Evolutionary conservation across 92 coral and sea anemone species (phyloP).

Genomic region (Zoanthus sociatus): DNA sequence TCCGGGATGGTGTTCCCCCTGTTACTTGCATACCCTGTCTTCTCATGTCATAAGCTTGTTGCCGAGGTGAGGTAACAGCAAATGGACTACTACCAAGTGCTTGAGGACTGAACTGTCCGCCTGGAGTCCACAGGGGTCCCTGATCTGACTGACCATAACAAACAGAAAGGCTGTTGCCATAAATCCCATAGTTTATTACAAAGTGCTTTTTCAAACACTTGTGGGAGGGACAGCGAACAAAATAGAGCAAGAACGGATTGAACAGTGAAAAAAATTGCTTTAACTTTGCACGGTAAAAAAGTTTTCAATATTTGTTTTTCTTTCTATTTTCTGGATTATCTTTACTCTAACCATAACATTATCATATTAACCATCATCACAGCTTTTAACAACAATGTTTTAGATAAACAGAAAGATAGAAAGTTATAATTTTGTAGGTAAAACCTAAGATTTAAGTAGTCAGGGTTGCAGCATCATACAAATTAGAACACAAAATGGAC

Average conservation of each 20-base stretch:
- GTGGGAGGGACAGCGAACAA: background rate
- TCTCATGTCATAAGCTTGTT: slow-evolving; percentile 95
- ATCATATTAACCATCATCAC: too few relatives aligned
- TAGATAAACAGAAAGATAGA: background rate
- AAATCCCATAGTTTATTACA: background rate
- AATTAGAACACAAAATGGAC: too few relatives aligned
- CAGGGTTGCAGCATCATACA: too few relatives aligned
- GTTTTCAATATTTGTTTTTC: too few relatives aligned
- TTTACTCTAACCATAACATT: too few relatives aligned
- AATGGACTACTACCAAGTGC: slow-evolving; percentile 69
- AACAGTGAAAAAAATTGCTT: too few relatives aligned
- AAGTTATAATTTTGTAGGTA: too few relatives aligned
- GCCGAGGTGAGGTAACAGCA: slow-evolving; percentile 86
- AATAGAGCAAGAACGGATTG: too few relatives aligned
- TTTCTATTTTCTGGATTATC: too few relatives aligned
- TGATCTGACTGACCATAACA: slow-evolving; percentile 46
- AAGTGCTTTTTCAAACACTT: background rate
- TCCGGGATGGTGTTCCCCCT: slow-evolving; percentile 45
- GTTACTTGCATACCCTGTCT: slow-evolving; percentile 79
- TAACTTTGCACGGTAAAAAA: too few relatives aligned
- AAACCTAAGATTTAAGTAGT: too few relatives aligned
- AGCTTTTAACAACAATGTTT: too few relatives aligned
- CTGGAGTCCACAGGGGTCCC: slow-evolving; percentile 94
- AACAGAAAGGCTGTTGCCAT: background rate
- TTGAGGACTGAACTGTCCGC: slow-evolving; percentile 93